These are phyloP conservation scores for Molossus molossus DNA, from an alignment of 2,797 vertebrate genomes.

Conservation along the genomic window DNA sequence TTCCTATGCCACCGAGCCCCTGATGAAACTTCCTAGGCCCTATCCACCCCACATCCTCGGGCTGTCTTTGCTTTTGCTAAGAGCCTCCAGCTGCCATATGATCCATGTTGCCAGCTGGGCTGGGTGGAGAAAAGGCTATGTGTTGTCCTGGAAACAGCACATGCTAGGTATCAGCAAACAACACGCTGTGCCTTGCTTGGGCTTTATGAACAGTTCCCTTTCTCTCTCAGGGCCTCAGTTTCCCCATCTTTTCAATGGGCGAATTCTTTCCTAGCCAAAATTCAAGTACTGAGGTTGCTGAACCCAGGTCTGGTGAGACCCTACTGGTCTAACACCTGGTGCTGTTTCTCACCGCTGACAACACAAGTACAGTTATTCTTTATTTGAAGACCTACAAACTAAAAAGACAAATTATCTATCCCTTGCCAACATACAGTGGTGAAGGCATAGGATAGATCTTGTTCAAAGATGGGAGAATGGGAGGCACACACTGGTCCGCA, in stretches of 20 bases:
- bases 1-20: neutral
- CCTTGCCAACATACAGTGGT: neutral
- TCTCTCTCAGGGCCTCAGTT: neutral
- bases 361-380: neutral
- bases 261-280: too few species aligned
- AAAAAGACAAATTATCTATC: neutral
- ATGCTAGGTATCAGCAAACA: neutral
- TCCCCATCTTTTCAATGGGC: constrained; percentile 5
- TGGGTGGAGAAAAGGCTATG: neutral
- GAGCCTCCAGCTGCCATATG: neutral
- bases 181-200: neutral
- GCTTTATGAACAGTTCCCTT: neutral
- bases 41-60: neutral
- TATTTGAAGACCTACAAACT: neutral
- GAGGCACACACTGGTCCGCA: neutral
- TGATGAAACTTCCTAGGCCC: neutral
- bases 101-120: neutral
- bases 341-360: too few species aligned
- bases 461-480: neutral
- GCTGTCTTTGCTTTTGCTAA: neutral
- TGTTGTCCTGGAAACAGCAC: neutral
- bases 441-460: neutral
- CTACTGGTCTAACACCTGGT: too few species aligned
- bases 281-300: too few species aligned
- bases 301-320: too few species aligned